Base-by-base conservation (phyloP, 2,113 vertebrate species). In the Elachura formosa region DNA sequence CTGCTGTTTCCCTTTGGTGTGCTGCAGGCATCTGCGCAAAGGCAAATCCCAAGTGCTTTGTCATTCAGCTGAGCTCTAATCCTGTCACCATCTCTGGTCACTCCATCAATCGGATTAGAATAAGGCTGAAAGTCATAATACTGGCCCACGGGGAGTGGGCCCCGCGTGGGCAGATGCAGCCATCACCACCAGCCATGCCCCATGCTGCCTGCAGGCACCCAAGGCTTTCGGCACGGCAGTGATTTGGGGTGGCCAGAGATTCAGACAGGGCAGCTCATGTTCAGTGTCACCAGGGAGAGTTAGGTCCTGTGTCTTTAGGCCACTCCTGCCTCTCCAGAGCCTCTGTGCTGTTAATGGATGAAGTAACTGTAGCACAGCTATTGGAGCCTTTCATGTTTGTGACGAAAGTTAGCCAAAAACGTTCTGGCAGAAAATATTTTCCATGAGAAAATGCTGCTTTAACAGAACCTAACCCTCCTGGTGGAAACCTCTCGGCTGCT, bases 31-130 rank as follows among this genome's bases (percentile, higher is more conserved):
- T 61, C 4, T 0, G 69, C 1, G 3, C 0, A 1, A 58, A 77
- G 89, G 77, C 75, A 92, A 95, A 91, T 89, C 94, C 91, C 10
- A 0, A 96, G 59, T 59, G 94, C 87, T 94, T 96, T 25, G 67
- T 97, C 95, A 96, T 89, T n/a, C 11, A 74, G 78, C 81, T 94
- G 89, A 91, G 84, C 78, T 80, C 82, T 96, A 96, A 96, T 94
- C 91, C 51, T 78, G 71, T 88, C 95, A 94, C 84, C 89, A 62
- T 93, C 91, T 86, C 91, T 11, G 36, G 63, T 71, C 79, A 63
- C 82, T 89, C 84, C 93, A 84, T 88, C 95, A 94, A 45, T 91
- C 36, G n/a, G 87, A 96, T 96, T 96, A 95, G 84, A 86, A 33
- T 4, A 20, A 24, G 64, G 82, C 63, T 94, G 93, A 59, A 88